Conservation (phyloP, 1,140 invertebrate genomes). For the Saccostrea echinata region DNA sequence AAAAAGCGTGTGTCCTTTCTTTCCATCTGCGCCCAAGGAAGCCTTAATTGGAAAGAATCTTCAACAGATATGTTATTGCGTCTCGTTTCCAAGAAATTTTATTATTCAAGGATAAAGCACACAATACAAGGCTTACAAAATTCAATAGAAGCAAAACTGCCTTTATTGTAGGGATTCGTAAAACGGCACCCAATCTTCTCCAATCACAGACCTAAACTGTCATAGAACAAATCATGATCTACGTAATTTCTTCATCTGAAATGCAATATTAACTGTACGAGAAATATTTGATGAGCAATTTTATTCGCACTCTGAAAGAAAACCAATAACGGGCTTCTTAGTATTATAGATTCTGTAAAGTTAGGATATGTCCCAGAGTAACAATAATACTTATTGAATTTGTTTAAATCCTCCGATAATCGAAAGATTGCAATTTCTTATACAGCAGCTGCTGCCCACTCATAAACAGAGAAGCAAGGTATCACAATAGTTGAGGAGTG, state of each 20-base stretch:
- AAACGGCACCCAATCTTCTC: background rate
- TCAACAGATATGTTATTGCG: background rate
- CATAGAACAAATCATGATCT: background rate
- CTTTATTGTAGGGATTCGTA: background rate
- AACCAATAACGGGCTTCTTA: background rate
- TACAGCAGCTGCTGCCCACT: too few species aligned
- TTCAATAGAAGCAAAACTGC: background rate
- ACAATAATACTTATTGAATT: conserved; percentile 10
- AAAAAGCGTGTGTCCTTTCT: too few species aligned
- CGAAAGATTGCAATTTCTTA: background rate
- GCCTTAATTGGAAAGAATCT: background rate
- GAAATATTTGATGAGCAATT: background rate
- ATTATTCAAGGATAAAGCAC: background rate
- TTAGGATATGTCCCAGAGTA: background rate
- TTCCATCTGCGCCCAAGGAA: background rate
- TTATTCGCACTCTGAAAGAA: background rate
- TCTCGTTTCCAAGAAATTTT: background rate
- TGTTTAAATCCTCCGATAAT: background rate
- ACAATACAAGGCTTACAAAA: background rate
- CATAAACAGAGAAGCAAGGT: too few species aligned
- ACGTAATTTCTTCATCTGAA: background rate
- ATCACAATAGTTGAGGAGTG: too few species aligned
- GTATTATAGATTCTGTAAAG: background rate
- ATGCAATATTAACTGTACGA: background rate
- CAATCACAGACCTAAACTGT: background rate